Percentiles rank a stretch among this genome's conserved stretches.
Conservation (phyloP, 2,797 vertebrate genomes). For the Pangasius djambal region DNA sequence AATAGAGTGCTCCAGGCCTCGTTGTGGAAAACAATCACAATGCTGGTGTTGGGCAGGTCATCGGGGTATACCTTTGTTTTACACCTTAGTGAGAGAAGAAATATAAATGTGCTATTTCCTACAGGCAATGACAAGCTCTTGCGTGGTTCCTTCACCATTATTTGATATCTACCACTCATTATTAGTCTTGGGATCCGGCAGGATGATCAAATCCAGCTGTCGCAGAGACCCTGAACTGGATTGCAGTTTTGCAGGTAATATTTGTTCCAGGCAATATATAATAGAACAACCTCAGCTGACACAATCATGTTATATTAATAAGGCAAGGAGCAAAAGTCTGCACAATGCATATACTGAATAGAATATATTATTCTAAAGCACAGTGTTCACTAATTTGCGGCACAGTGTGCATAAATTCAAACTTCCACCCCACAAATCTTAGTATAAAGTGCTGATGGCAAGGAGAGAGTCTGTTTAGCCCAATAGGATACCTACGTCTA, state of each 20-base stretch:
- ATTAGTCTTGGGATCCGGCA: not conserved
- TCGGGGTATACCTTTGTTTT: constrained; percentile 90
- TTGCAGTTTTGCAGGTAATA: not conserved
- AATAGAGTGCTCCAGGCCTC: constrained; percentile 98
- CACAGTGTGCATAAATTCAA: not conserved
- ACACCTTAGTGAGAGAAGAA: constrained; percentile 76
- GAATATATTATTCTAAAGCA: not conserved
- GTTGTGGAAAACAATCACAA: constrained; percentile 99
- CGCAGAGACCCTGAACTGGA: not conserved
- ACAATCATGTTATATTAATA: constrained; percentile 33
- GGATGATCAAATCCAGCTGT: not conserved
- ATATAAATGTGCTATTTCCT: not conserved
- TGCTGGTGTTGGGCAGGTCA: constrained; percentile 92
- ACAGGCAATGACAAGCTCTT: not conserved
- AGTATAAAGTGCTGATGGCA: constrained; percentile 4
- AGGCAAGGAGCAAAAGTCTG: constrained; percentile 3
- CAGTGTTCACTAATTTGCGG: not conserved
- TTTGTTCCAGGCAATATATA: not conserved
- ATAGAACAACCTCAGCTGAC: not conserved
- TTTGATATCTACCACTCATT: not conserved
- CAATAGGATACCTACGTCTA: constrained; percentile 4
- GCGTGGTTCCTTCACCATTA: not conserved
- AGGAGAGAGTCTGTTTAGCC: constrained; percentile 32
- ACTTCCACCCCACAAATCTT: not conserved
- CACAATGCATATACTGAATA: not conserved